These are phyloP conservation scores for Podargus strigoides DNA, from an alignment of 2,797 vertebrate genomes.

Conservation along the genomic window DNA sequence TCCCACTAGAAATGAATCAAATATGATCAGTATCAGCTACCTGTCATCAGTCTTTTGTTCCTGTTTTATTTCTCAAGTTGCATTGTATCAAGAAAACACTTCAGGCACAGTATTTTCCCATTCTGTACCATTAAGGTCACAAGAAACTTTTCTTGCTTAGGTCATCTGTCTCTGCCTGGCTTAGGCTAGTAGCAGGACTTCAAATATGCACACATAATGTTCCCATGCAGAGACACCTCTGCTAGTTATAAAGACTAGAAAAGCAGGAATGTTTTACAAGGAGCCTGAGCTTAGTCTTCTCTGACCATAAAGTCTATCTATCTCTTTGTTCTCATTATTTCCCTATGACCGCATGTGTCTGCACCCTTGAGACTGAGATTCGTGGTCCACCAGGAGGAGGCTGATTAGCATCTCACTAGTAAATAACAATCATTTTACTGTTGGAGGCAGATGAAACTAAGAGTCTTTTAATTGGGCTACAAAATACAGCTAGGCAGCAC, in stretches of 20 bases:
- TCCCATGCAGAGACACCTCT: background rate
- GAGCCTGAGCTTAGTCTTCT: background rate
- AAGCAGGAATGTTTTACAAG: background rate
- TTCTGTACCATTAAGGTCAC: background rate
- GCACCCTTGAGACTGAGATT: background rate
- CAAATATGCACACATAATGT: accelerated
- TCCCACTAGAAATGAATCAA: background rate
- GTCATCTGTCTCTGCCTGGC: background rate
- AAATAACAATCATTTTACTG: background rate
- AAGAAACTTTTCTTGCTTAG: background rate
- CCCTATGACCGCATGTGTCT: background rate
- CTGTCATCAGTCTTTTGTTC: background rate
- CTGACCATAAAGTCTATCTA: background rate
- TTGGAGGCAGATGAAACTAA: background rate
- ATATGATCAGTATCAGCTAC: background rate
- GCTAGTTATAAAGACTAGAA: background rate
- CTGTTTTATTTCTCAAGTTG: background rate
- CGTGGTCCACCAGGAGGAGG: background rate
- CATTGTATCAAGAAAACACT: background rate
- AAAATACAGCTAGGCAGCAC: background rate
- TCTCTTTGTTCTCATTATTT: background rate
- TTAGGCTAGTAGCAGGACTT: background rate
- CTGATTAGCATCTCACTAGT: background rate
- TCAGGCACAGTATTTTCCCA: background rate
- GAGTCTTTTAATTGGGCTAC: background rate